Base-by-base conservation (phyloP, 2,888 invertebrate species). In the Drosophila mettleri region DNA sequence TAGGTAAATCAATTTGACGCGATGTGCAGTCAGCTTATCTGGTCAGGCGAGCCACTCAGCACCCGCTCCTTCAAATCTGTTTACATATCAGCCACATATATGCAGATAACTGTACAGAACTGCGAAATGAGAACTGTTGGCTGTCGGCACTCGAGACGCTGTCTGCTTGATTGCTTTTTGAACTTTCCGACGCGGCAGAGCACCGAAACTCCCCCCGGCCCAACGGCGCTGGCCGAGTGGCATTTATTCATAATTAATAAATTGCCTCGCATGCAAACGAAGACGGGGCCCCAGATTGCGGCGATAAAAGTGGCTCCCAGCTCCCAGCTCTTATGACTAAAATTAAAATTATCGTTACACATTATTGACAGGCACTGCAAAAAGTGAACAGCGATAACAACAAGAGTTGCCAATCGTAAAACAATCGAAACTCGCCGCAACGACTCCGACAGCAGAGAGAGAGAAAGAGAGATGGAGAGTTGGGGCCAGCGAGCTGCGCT, bases 201-300 rank as follows among this genome's bases (percentile, higher is more conserved):
- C 46, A 31, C 4, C 18, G 8, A n/a, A 20, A 18, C 22, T 10
- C 16, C 4, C 16, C 7, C 36, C 1, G 5, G 6, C 2, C 14
- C 24, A 12, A 10, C 20, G 2, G 12, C 0, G 22, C 49, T n/a
- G 33, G 18, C 16, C 48, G 34, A 51, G 39, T 75, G 55, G 73
- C 85, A 85, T 86, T 78, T 84, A 81, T 83, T 83, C 86, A 86
- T 86, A 86, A 87, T 86, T 87, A 86, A 86, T 87, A 84, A 85
- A 87, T 87, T 87, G 88, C 74, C 79, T 77, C 51, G 67, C 63
- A 78, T 69, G 71, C 67, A 74, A 71, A 58, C 46, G 55, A 57
- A 69, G 76, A 71, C 69, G 70, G 66, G 66, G 38, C 58, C 58
- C 39, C 57, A 85, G 76, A 76, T 79, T 63, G 69, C 61, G 31